Conservation (phyloP, 53 echinoderm and acorn worm species). For the Temnopleurus reevesii region DNA sequence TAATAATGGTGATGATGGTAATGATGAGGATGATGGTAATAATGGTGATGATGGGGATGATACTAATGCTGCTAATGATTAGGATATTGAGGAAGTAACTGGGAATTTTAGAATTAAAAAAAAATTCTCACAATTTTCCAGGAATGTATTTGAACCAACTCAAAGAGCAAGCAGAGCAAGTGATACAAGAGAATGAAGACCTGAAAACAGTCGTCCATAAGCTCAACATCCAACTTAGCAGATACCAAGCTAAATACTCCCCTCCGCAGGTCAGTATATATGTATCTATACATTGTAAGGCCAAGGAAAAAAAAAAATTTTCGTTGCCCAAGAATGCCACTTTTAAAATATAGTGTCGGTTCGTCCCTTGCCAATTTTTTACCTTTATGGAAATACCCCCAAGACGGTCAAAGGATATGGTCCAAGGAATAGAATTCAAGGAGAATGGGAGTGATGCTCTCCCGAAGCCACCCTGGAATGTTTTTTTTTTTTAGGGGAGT, state of each 20-base stretch:
- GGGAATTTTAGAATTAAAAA: too few relatives aligned
- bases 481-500: too few relatives aligned
- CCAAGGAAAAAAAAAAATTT: too few relatives aligned
- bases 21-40: not conserved
- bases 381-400: too few relatives aligned
- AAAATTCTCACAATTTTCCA: not conserved
- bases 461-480: too few relatives aligned
- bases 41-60: not conserved
- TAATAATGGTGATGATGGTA: not conserved
- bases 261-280: constrained; percentile 75
- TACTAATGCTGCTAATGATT: not conserved
- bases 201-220: constrained; percentile 88
- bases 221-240: constrained; percentile 94
- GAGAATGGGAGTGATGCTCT: too few relatives aligned
- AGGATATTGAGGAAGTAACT: not conserved
- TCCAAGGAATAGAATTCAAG: too few relatives aligned
- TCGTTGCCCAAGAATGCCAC: too few relatives aligned
- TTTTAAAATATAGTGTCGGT: too few relatives aligned
- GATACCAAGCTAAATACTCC: constrained; percentile 92
- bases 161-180: constrained; percentile 84
- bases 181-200: constrained; percentile 85
- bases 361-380: too few relatives aligned
- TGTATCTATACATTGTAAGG: too few relatives aligned
- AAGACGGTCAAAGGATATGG: too few relatives aligned
- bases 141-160: constrained; percentile 63